A percentile compares a stretch with the other conserved stretches of the same genome.
Conservation (phyloP, 2,797 vertebrate genomes). For the Oceanodroma leucorhoa region DNA sequence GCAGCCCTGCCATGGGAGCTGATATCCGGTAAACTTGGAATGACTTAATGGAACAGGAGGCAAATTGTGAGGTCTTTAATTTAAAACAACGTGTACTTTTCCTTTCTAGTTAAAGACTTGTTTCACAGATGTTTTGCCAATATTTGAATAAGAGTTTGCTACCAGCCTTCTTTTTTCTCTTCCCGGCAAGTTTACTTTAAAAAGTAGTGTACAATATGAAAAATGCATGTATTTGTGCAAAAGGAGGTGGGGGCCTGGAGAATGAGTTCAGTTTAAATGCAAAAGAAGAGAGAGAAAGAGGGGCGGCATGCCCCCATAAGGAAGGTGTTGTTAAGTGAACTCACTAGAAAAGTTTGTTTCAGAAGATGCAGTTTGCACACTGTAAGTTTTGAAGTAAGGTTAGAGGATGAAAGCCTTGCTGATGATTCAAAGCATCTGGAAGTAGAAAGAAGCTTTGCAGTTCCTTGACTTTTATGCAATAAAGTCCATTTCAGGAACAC, state of each 20-base stretch:
- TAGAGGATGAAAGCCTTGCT: background rate
- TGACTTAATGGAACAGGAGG: background rate
- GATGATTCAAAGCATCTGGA: background rate
- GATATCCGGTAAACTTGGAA: background rate
- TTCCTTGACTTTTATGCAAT: background rate
- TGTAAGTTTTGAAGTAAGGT: background rate
- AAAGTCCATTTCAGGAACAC: background rate
- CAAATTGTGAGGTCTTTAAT: background rate
- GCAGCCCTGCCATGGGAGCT: background rate
- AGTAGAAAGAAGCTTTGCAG: background rate
- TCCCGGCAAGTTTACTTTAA: background rate
- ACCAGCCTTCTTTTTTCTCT: background rate
- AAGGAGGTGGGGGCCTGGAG: background rate
- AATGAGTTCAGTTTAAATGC: background rate
- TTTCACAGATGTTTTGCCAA: background rate
- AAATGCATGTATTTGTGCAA: background rate
- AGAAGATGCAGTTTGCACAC: background rate
- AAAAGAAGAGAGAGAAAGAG: background rate
- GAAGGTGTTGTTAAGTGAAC: background rate
- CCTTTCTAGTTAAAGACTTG: background rate
- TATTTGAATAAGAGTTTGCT: background rate
- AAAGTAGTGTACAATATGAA: background rate
- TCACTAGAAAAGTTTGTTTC: background rate
- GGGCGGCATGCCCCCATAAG: accelerated
- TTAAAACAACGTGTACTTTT: background rate